These are phyloP conservation scores for Oreochromis niloticus DNA, from an alignment of 2,113 vertebrate genomes.

Conservation along the genomic window DNA sequence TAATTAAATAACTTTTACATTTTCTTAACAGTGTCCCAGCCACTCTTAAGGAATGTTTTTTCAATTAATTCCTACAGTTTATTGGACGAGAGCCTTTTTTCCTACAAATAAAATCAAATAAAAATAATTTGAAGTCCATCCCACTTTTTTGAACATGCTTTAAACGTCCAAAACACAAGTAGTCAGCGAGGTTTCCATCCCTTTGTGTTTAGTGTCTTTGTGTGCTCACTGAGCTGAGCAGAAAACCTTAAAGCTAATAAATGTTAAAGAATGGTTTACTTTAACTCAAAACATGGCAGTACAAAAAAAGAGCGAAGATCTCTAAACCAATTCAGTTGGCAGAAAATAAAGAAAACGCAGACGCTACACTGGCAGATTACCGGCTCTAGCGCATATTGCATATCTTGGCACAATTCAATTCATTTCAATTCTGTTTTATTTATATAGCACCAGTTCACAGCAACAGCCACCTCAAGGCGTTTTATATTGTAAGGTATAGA, in stretches of 20 bases:
- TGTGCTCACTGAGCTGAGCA: background rate
- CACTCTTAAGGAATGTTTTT: background rate
- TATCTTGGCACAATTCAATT: background rate
- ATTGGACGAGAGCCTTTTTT: background rate
- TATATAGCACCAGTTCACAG: background rate
- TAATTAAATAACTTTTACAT: background rate
- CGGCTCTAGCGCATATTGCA: background rate
- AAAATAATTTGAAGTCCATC: background rate
- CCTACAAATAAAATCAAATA: background rate
- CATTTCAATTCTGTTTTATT: background rate
- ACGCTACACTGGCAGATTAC: background rate
- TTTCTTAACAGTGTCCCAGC: background rate
- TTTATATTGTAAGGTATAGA: background rate
- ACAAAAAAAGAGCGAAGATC: background rate
- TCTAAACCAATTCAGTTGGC: background rate
- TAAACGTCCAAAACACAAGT: background rate
- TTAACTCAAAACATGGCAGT: background rate
- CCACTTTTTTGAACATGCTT: background rate
- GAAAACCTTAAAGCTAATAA: background rate
- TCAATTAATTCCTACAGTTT: background rate
- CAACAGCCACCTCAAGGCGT: background rate
- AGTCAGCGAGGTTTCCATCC: background rate
- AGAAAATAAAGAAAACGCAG: background rate
- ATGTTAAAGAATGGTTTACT: background rate
- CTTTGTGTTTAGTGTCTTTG: background rate